Percentiles rank a stretch among this genome's conserved stretches.
These are phyloP conservation scores for Hemaris fuciformis DNA, from an alignment of 2,888 invertebrate genomes.

Conservation along the genomic window DNA sequence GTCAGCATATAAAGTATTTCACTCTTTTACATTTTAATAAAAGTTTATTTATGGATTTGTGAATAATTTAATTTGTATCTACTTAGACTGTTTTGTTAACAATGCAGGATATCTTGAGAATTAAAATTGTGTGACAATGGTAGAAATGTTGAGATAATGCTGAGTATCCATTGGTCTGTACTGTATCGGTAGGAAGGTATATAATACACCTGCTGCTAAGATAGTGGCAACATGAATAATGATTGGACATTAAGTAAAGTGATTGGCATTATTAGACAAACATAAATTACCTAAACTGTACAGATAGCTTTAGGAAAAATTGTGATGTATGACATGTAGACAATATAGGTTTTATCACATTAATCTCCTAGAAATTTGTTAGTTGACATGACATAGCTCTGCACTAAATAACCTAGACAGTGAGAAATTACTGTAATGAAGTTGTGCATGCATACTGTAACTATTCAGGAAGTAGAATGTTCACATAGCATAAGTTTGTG, in stretches of 20 bases:
- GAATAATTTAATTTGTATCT: conserved; percentile 75
- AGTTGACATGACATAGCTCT: conserved; percentile 68
- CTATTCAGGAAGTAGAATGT: conserved; percentile 66
- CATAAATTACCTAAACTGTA: conserved; percentile 72
- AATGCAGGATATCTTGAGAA: conserved; percentile 51
- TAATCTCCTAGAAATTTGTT: conserved; percentile 72
- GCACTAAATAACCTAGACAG: conserved; percentile 72
- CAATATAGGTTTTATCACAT: conserved; percentile 81
- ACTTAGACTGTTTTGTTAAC: conserved; percentile 62
- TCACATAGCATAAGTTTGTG: conserved; percentile 79
- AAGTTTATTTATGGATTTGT: conserved; percentile 78
- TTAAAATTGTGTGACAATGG: conserved; percentile 60
- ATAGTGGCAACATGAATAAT: conserved; percentile 35
- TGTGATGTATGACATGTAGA: conserved; percentile 83
- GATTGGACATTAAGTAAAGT: conserved; percentile 45
- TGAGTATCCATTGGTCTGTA: conserved; percentile 46
- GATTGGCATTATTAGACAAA: conserved; percentile 64
- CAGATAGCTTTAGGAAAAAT: conserved; percentile 82
- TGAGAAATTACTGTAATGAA: conserved; percentile 61
- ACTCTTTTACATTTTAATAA: conserved; percentile 75
- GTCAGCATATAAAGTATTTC: conserved; percentile 72
- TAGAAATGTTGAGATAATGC: conserved; percentile 45
- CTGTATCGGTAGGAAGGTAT: conserved; percentile 62
- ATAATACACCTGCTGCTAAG: conserved; percentile 66
- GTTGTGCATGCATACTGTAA: conserved; percentile 74